Conservation (phyloP, 2,888 invertebrate genomes). For the Mycogona germanica region DNA sequence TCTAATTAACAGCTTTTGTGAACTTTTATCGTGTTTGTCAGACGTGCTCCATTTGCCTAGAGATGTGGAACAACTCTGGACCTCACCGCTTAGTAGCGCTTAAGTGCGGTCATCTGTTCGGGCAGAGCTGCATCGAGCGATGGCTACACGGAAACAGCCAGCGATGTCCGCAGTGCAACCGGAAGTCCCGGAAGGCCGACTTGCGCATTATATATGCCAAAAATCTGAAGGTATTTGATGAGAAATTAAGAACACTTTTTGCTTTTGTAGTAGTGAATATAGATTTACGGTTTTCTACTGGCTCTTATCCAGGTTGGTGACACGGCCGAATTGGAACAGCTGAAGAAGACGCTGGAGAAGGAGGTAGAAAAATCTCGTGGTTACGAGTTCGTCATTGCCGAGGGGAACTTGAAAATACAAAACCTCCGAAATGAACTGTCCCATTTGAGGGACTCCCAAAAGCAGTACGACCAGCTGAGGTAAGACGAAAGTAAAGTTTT, state of each 20-base stretch:
- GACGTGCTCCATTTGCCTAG: constrained; percentile 77
- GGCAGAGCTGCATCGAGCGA: constrained; percentile 58
- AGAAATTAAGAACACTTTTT: not conserved
- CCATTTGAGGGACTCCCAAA: constrained; percentile 24
- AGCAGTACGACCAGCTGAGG: not conserved
- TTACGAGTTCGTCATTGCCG: too few species aligned
- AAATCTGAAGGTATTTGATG: constrained; percentile 44
- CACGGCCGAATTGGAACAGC: constrained; percentile 53
- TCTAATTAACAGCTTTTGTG: too few species aligned
- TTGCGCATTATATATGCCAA: constrained; percentile 68
- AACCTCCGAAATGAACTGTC: constrained; percentile 30
- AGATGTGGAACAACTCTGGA: constrained; percentile 74
- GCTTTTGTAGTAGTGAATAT: not conserved
- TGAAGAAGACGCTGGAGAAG: constrained; percentile 48
- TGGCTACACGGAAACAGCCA: constrained; percentile 52
- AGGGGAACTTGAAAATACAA: constrained; percentile 44
- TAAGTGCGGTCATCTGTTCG: constrained; percentile 88
- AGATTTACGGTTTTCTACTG: not conserved
- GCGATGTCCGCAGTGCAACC: constrained; percentile 80
- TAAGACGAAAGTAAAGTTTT: not conserved
- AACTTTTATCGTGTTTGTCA: constrained; percentile 25
- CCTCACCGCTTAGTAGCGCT: constrained; percentile 73
- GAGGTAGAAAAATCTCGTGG: constrained; percentile 47
- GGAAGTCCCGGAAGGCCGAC: constrained; percentile 51
- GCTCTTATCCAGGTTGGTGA: constrained; percentile 51